phyloP scores from a whole-genome alignment of 2,113 vertebrate genomes.

The Seriola dumerili region DNA sequence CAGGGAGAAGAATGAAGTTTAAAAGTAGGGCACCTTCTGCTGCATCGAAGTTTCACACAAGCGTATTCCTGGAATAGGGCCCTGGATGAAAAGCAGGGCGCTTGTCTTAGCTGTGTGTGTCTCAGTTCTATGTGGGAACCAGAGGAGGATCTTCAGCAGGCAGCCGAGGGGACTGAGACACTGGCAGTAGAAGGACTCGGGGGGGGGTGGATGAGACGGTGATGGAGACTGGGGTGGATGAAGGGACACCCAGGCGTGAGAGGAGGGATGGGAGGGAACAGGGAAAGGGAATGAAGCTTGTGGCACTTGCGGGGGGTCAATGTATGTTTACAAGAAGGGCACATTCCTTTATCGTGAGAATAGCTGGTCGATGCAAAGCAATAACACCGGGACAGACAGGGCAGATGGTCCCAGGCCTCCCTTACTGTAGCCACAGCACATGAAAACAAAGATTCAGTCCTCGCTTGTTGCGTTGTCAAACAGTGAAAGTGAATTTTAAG shows the following conservation, averaged over 20 bases:
- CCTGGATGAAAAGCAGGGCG: constrained; percentile 64
- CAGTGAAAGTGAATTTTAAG: background rate
- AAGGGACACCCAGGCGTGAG: constrained; percentile 31
- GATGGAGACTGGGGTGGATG: constrained; percentile 26
- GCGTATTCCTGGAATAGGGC: constrained; percentile 78
- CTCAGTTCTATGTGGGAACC: constrained; percentile 71
- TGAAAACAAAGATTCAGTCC: constrained; percentile 22
- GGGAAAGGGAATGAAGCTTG: constrained; percentile 35
- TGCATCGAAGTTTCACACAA: constrained; percentile 76
- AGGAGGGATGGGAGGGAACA: constrained; percentile 21
- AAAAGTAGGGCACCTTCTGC: constrained; percentile 87
- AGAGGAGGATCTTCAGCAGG: constrained; percentile 49
- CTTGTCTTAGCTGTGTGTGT: constrained; percentile 58
- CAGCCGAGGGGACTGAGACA: constrained; percentile 28
- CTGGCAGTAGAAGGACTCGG: constrained; percentile 18
- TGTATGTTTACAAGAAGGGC: constrained; percentile 70
- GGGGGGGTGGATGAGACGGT: background rate
- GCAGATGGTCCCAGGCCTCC: constrained; percentile 60
- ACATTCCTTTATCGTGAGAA: constrained; percentile 83
- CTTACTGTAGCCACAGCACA: constrained; percentile 30
- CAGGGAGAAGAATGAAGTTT: constrained; percentile 79
- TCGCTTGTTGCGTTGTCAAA: constrained; percentile 7
- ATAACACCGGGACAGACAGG: constrained; percentile 58
- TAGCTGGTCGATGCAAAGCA: constrained; percentile 46
- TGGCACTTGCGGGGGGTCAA: constrained; percentile 58